Evolutionary conservation across 1,140 invertebrate genomes (phyloP).

Genomic region (Uloborus diversus): DNA sequence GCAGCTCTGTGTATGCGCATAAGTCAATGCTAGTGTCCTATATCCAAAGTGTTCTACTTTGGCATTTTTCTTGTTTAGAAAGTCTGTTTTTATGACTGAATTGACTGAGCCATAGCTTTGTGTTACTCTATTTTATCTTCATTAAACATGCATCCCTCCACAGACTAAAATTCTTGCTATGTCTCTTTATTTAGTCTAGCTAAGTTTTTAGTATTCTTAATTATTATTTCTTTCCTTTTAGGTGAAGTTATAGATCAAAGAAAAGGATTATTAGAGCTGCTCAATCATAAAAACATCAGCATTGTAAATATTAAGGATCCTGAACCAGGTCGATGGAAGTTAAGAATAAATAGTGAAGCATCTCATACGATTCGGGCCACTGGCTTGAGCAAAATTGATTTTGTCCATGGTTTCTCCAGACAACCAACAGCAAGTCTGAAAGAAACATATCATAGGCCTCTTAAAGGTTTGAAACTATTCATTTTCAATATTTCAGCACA

Average conservation of each 20-base stretch:
- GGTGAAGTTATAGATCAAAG: constrained; percentile 64
- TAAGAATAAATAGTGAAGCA: constrained; percentile 72
- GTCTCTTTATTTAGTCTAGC: too few relatives aligned
- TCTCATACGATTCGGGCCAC: constrained; percentile 74
- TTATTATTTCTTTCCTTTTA: too few relatives aligned
- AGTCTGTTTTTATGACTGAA: too few relatives aligned
- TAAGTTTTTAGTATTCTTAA: too few relatives aligned
- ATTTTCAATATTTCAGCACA: not conserved
- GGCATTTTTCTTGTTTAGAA: too few relatives aligned
- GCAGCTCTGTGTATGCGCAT: too few relatives aligned
- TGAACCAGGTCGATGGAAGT: constrained; percentile 71
- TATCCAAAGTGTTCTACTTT: too few relatives aligned
- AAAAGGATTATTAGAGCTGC: constrained; percentile 69
- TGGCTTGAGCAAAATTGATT: constrained; percentile 73
- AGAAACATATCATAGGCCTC: constrained; percentile 71
- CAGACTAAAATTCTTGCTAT: too few relatives aligned
- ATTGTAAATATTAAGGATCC: constrained; percentile 73
- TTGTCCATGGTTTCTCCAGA: constrained; percentile 75
- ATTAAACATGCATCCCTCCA: too few relatives aligned
- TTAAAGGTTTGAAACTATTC: constrained; percentile 68
- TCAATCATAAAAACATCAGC: constrained; percentile 74
- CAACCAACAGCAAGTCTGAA: constrained; percentile 67
- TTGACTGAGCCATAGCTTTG: too few relatives aligned
- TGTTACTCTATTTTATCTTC: too few relatives aligned
- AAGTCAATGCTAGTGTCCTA: too few relatives aligned